Evolutionary conservation across 2,113 vertebrate species (phyloP), one percentile per base, ranked within the genome.

Genomic region (Albula glossodonta): DNA sequence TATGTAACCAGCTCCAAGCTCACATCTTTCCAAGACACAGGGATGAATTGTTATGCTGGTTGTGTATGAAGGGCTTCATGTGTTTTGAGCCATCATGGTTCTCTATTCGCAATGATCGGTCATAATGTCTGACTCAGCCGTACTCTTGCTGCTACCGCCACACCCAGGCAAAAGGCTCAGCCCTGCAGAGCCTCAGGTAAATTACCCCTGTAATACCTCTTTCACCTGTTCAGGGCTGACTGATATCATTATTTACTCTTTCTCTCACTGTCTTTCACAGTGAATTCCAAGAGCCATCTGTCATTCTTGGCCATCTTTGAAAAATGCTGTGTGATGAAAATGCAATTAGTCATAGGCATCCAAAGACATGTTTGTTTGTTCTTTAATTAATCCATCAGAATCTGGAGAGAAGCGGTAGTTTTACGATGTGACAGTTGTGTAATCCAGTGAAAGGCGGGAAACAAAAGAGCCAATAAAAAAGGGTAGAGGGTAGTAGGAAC

Each of bases 181-280:
- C 31, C 31, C 31, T 41, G 31, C 31, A 41, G 48, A 50, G 51
- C 15, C 31, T 41, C 84, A 80, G 53, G 84, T 25, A 48, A 66
- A 31, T 85, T 85, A 85, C 78, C 84, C 74, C 17, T 49, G 52
- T 56, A 60, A 85, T 79, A 25, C 41, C 1, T 78, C 11, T 48
- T 50, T 48, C 31, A 17, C 22, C 78, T 51, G 52, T 53, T 31
- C 78, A 10, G n/a, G 63, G 53, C 53, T 60, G 25, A 51, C 53
- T 85, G 77, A 57, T 56, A 52, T 85, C 19, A 66, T 80, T 80
- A 78, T 80, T 85, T 80, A 80, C 78, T 41, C 31, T 80, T 51
- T 81, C 57, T 19, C 10, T 22, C 9, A n/a, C 53, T 83, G 12
- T 83, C 81, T 15, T 52, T 22, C 19, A 22, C 84, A 78, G 52